Evolutionary conservation across 2,113 vertebrate species (phyloP), one percentile per base, ranked within the genome.

Genomic region (Nerophis ophidion): DNA sequence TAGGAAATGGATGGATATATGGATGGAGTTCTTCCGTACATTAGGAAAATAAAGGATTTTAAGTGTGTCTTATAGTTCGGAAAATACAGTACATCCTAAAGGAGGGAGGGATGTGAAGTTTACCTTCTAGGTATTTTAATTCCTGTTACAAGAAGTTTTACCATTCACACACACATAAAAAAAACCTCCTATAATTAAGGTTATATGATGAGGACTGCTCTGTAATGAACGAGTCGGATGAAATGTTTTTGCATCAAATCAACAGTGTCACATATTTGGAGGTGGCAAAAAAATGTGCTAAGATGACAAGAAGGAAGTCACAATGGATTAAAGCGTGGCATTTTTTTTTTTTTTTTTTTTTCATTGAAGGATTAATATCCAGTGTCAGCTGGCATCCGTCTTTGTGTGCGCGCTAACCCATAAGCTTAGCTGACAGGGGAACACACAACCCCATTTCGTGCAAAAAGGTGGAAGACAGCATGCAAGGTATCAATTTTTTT

Each of bases 281-380:
- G 73, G 63, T 68, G 79, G 26, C 70, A 12, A 66, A 26, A 26
- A 35, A 16, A 2, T 48, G 10, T 51, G 71, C 63, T 69, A 67
- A 67, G 17, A 65, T 75, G 61, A 70, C 71, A 72, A 60, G 48
- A 75, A 63, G 33, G 55, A 58, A 70, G 67, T 61, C 49, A 34
- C 60, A 67, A 56, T 1, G 60, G 75, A 81, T 83, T 80, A 71
- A 74, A 74, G 69, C 14, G 53, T 61, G 51, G 36, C 60, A 72
- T 1, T 26, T 26, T 26, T 26, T 26, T 26, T 26, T 26, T 26
- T 26, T 4, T 59, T 71, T 52, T 57, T 49, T 0, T 42, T 64
- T 46, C 7, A 57, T 26, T 35, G n/a, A 36, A 6, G 67, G 15
- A 66, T 65, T 60, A 63, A n/a, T 26, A 36, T 36, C 51, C 34